Base-by-base conservation (phyloP, 2,888 invertebrate species). In the Cheilosia urbana region DNA sequence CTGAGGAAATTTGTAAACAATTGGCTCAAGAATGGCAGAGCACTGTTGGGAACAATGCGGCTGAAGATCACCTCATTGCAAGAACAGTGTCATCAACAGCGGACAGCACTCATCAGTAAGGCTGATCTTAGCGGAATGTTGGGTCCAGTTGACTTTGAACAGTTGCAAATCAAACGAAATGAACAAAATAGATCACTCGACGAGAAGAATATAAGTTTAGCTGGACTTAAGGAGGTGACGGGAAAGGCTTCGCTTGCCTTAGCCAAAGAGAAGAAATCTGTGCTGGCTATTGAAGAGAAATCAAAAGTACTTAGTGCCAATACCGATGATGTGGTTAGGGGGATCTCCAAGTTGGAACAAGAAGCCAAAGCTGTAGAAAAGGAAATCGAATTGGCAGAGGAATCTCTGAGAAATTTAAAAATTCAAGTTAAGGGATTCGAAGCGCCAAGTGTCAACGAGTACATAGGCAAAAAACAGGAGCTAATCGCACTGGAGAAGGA, bases 121-220 rank as follows among this genome's bases (percentile, higher is more conserved):
- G 91, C 93, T 57, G 93, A 94, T 88, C 89, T 94, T 0, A 93
- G 94, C 4, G 93, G 93, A 73, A 92, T 93, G 40, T 90, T 95
- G 13, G 93, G 93, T 49, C 93, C 93, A 0, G 93, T 94, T 4
- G 95, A 95, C 89, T 94, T 94, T 87, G 93, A 94, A 77, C 93
- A 94, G 88, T 87, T 94, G 63, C 91, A 92, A 58, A 94, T 94
- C 51, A 93, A 94, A 88, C 94, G 94, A 85, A 90, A 92, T 21
- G 92, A 93, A 83, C 91, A 93, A 51, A 88, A 91, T 11, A 91
- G 91, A 80, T 91, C 92, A 55, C 92, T 94, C 40, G 93, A 94
- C 49, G 93, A 93, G 60, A 94, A 94, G 87, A 93, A 93, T 87
- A 88, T 87, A 0, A 92, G 93, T 87, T 90, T 94, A 87, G 87